Evolutionary conservation across 2,888 invertebrate genomes (phyloP), one percentile per base, ranked within the genome.

Genomic region (Microctonus aethiopoides): DNA sequence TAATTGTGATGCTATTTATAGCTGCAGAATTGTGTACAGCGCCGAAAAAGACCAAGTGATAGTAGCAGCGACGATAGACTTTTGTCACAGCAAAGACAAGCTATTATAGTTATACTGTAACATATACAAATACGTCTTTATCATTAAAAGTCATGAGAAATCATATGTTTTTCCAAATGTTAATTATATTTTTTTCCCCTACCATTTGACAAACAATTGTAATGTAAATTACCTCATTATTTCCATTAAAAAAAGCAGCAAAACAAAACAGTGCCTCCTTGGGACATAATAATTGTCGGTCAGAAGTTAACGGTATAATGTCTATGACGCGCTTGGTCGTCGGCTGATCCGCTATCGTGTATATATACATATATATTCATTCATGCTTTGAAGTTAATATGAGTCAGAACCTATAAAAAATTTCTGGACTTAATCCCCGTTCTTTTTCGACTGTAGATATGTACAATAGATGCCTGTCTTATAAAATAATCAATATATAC

Each of bases 1-100:
- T 39, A 54, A 70, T 66, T 54, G 65, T 57, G 60, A 61, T 56
- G 39, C 59, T 13, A 59, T 24, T 7, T 63, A 22, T 32, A n/a
- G 20, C 34, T 22, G 13, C 6, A 46, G n/a, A n/a, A n/a, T n/a
- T 46, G 16, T 46, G n/a, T n/a, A 16, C n/a, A 46, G 16, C 16
- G 3, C 7, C 7, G 29, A 29, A 29, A 29, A 7, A 16, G 20
- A 16, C 46, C 46, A 41, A 16, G n/a, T 7, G 16, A 16, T 7
- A 16, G 39, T n/a, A n/a, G n/a, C n/a, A 51, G n/a, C 20, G 65
- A 11, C 26, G 10, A 9, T 39, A 65, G 65, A 56, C 56, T 41
- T 65, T 54, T 41, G 54, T 36, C 56, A 56, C 16, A 24, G 16
- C 16, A 46, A 54, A 34, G 56, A 20, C n/a, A n/a, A n/a, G n/a